phyloP scores from a whole-genome alignment of 2,113 vertebrate genomes.

The Oncorhynchus mykiss region DNA sequence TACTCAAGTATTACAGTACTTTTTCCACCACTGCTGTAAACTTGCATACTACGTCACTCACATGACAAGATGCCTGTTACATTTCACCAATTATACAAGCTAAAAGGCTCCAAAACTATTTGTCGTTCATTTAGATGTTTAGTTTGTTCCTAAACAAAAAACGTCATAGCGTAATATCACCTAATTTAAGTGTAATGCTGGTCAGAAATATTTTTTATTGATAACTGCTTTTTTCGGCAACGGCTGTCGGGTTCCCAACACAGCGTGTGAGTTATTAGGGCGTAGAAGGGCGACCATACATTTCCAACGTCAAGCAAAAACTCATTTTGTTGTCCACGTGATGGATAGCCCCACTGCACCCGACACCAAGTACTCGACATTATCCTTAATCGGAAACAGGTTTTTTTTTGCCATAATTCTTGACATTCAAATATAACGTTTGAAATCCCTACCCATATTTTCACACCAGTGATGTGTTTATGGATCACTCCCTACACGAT shows the following conservation, averaged over 20 bases:
- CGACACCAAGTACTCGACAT: conserved; percentile 98
- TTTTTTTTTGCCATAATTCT: conserved; percentile 94
- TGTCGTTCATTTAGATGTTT: neutral
- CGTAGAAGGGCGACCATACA: conserved; percentile 98
- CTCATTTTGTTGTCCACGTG: conserved; percentile 99
- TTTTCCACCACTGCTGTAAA: neutral
- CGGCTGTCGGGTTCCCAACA: conserved; percentile 90
- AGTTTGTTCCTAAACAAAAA: neutral
- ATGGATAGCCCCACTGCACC: conserved; percentile 93
- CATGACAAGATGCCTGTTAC: neutral
- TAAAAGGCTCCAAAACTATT: neutral
- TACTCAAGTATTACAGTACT: too few species aligned
- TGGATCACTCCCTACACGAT: conserved; percentile 84
- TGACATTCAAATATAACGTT: conserved; percentile 97
- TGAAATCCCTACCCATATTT: conserved; percentile 92
- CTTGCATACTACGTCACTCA: neutral
- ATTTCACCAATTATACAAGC: neutral
- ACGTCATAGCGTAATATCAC: neutral
- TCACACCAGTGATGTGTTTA: conserved; percentile 90
- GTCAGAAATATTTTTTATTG: conserved; percentile 89
- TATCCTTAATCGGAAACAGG: conserved; percentile 89
- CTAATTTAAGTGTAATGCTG: conserved; percentile 88
- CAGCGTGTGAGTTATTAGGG: conserved; percentile 97
- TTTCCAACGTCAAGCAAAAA: conserved; percentile 96
- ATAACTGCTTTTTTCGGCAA: conserved; percentile 91